Percentiles rank a stretch among this genome's conserved stretches.
Evolutionary conservation across 2,888 invertebrate species (phyloP).

Genomic region (Erannis defoliaria): DNA sequence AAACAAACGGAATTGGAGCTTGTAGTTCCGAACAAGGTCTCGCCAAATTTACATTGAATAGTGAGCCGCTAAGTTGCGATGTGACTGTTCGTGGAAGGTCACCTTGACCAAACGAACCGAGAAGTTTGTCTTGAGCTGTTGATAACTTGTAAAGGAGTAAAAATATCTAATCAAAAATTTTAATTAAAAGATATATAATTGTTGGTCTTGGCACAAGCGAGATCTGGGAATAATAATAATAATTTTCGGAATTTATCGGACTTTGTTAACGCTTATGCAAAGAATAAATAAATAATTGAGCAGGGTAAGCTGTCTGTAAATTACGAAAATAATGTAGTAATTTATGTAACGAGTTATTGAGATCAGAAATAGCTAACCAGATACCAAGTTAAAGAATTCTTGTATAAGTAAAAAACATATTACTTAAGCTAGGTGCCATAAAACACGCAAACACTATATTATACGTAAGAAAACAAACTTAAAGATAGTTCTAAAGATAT

Average conservation of each 20-base stretch:
- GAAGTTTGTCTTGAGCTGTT: constrained; percentile 56
- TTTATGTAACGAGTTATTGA: neutral
- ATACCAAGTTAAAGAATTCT: constrained; percentile 21
- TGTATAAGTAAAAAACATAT: constrained; percentile 37
- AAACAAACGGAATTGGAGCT: constrained; percentile 56
- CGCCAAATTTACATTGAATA: constrained; percentile 81
- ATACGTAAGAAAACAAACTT: constrained; percentile 42
- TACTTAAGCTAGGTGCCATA: constrained; percentile 40
- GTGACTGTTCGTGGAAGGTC: constrained; percentile 76
- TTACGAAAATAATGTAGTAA: neutral
- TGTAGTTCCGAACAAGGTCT: constrained; percentile 64
- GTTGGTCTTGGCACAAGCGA: neutral
- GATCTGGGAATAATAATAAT: neutral
- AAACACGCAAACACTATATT: constrained; percentile 30
- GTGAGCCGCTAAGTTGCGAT: constrained; percentile 72
- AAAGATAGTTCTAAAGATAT: constrained; percentile 50
- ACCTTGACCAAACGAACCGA: constrained; percentile 75
- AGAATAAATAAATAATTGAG: neutral
- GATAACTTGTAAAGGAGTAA: constrained; percentile 29
- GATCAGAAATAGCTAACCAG: neutral
- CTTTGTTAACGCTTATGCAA: neutral
- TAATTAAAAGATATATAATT: neutral
- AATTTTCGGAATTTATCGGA: neutral
- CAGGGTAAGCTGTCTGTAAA: neutral
- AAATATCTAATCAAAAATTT: neutral